Evolutionary conservation across 2,113 vertebrate species (phyloP), one percentile per base, ranked within the genome.

Genomic region (Paralichthys olivaceus): DNA sequence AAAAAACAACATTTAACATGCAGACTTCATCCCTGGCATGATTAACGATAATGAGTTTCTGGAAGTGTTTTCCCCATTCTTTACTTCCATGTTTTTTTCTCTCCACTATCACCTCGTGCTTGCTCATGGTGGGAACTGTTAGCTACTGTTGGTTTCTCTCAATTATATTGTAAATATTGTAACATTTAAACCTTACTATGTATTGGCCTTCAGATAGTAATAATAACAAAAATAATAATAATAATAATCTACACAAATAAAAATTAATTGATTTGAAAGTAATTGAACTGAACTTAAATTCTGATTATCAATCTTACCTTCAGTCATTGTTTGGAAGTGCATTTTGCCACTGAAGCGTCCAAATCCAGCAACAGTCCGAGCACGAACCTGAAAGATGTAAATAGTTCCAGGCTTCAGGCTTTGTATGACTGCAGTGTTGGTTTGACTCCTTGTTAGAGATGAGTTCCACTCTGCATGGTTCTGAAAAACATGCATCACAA

Each of bases 261-360:
- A 45, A 14, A 45, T 40, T 0, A 12, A 40, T 40, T 11, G 11
- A 40, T 40, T 40, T 40, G 40, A 43, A 43, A 13, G 12, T 43
- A 43, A 43, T 43, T 43, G 11, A 43, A 56, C 4, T 56, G n/a
- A 17, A 19, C 25, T 19, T 32, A 4, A 47, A 22, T 64, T 8
- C 2, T 25, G 7, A 53, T 5, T 2, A 9, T 19, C n/a, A 26
- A 37, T 70, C 54, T 86, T 87, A 98, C 97, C 97, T 95, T 96
- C 96, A 2, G 96, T 98, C 96, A 99, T 98, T 77, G 97, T 98
- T 90, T 98, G 97, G 93, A 98, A 99, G 82, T 98, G 98, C 97
- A 99, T 98, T 92, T 98, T 99, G 19, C 97, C 97, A 0, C 97
- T 98, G 77, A 97, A 96, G 64, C 97, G 96, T 87, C 97, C 97